Evolutionary conservation across 2,888 invertebrate species (phyloP).

Genomic region (Galerucella nymphaeae): DNA sequence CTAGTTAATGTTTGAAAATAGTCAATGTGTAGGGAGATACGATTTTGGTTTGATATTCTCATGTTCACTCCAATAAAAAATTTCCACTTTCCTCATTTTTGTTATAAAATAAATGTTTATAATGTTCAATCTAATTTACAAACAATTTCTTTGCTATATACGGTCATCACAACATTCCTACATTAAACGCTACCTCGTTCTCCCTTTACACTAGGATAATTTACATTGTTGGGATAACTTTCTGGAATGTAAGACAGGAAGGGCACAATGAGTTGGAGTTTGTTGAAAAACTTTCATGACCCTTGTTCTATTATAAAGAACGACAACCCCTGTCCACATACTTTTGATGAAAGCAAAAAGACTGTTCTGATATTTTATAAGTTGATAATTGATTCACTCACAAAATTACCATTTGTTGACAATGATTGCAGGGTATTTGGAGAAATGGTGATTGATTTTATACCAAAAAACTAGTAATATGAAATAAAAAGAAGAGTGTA

Average conservation of each 20-base stretch:
- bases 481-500: no score
- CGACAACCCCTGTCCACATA: slow-evolving; percentile 15
- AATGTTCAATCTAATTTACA: neutral
- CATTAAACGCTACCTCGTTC: neutral
- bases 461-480: no score
- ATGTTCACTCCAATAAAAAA: neutral
- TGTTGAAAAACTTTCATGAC: slow-evolving; percentile 10
- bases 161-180: slow-evolving; percentile 2
- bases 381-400: neutral
- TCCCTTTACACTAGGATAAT: slow-evolving; percentile 12
- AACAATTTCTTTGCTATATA: neutral
- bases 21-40: no score
- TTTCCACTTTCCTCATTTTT: no score
- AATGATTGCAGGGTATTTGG: neutral
- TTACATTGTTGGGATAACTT: slow-evolving; percentile 22
- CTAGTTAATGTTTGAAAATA: no score
- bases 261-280: slow-evolving; percentile 18
- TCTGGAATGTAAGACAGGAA: slow-evolving; percentile 18
- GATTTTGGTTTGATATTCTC: no score
- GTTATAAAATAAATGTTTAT: neutral
- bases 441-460: no score
- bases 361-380: neutral
- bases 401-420: neutral
- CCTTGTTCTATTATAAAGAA: slow-evolving; percentile 12
- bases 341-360: slow-evolving; percentile 3